Conservation (phyloP, 1,140 invertebrate species). For the Drosophila chauvacae region DNA sequence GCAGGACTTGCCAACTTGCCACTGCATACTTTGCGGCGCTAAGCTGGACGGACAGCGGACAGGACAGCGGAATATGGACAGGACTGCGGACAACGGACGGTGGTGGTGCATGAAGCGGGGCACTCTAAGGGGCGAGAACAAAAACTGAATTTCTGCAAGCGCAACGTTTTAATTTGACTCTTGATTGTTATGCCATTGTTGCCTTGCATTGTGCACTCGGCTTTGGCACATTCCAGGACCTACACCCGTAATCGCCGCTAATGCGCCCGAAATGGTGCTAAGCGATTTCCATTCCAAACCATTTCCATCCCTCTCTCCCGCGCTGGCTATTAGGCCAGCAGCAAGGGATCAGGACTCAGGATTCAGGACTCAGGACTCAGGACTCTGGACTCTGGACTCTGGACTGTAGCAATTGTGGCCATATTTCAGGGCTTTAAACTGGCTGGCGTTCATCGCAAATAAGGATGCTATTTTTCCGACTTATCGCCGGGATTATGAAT, state of each 20-base stretch:
- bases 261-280: constrained; percentile 68
- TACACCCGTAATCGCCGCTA: constrained; percentile 63
- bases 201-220: constrained; percentile 34
- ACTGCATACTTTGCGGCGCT: constrained; percentile 55
- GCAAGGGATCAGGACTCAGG: constrained; percentile 1
- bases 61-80: constrained; percentile 3
- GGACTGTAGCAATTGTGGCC: constrained; percentile 5
- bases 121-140: constrained; percentile 29
- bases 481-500: constrained; percentile 48
- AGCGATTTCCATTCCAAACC: constrained; percentile 44
- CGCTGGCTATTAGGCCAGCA: constrained; percentile 3
- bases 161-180: constrained; percentile 68
- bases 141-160: constrained; percentile 58
- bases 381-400: neutral
- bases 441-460: constrained; percentile 3
- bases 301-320: neutral
- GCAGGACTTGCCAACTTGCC: constrained; percentile 62
- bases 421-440: constrained; percentile 28
- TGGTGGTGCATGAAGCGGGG: constrained; percentile 41
- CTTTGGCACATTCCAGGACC: constrained; percentile 15
- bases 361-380: neutral
- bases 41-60: constrained; percentile 29
- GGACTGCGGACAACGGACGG: constrained; percentile 18
- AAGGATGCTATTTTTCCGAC: constrained; percentile 23
- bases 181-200: constrained; percentile 62